Percentiles rank a stretch among this genome's conserved stretches.
phyloP scores from a whole-genome alignment of 2,113 vertebrate species.

The Theristicus caerulescens region DNA sequence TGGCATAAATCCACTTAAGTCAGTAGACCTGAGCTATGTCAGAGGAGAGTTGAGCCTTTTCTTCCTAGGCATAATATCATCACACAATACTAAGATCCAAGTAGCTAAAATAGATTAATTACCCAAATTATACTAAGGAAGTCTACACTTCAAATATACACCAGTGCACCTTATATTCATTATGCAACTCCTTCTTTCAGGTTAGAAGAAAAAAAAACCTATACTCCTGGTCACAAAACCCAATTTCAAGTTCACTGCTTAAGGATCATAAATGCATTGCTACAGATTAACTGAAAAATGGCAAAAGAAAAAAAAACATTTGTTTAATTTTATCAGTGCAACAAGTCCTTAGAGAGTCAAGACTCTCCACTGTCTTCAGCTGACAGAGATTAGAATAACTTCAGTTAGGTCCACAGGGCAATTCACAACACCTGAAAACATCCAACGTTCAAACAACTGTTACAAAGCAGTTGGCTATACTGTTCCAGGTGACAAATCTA shows the following conservation, averaged over 20 bases:
- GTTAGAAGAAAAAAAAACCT: not conserved
- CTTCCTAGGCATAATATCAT: not conserved
- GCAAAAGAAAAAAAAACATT: not conserved
- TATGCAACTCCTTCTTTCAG: not conserved
- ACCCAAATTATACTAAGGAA: not conserved
- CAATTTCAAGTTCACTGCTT: not conserved
- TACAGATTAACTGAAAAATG: not conserved
- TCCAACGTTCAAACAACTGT: not conserved
- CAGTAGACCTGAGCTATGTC: not conserved
- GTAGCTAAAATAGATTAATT: not conserved
- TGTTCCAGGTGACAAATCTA: not conserved
- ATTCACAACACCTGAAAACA: not conserved
- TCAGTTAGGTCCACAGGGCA: not conserved
- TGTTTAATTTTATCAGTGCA: not conserved
- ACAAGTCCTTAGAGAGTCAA: not conserved
- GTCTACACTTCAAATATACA: not conserved
- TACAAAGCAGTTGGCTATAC: not conserved
- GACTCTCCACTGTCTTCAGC: not conserved
- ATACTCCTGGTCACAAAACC: not conserved
- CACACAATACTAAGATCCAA: not conserved
- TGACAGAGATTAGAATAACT: not conserved
- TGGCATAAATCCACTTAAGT: not conserved
- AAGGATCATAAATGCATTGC: not conserved
- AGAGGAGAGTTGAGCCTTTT: not conserved
- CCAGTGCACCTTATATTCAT: not conserved